These are phyloP conservation scores for Platalea minor DNA, from an alignment of 2,797 vertebrate genomes.

Conservation along the genomic window DNA sequence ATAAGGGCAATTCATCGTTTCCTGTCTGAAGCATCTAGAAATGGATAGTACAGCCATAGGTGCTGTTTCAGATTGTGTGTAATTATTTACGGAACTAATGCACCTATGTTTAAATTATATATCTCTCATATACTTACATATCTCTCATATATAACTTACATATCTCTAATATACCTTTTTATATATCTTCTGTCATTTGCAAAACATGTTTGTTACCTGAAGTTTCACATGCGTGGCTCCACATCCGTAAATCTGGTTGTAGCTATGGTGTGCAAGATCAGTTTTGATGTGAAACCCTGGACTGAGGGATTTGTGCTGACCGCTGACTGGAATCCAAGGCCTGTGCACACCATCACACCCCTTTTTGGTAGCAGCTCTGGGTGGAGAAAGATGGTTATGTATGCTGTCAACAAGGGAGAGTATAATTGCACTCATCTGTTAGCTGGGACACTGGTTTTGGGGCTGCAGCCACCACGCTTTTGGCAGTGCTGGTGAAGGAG, in stretches of 20 bases:
- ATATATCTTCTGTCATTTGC: rapidly evolving
- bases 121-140: no score
- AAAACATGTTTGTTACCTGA: not conserved
- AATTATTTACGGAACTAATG: not conserved
- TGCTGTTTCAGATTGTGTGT: not conserved
- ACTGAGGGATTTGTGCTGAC: not conserved
- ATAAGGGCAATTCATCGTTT: not conserved
- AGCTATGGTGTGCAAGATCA: rapidly evolving
- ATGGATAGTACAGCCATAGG: rapidly evolving
- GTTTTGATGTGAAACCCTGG: not conserved
- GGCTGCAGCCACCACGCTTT: rapidly evolving
- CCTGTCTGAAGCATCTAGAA: not conserved
- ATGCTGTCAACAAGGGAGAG: not conserved
- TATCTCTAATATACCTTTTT: not conserved
- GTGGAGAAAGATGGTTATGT: not conserved
- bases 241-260: rapidly evolving
- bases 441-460: not conserved
- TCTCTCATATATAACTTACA: no score
- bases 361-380: not conserved
- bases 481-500: not conserved
- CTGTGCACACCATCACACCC: rapidly evolving
- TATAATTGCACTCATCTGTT: no score
- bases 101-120: not conserved
- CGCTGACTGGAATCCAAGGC: rapidly evolving
- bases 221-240: not conserved